phyloP scores from a whole-genome alignment of 1,140 invertebrate species.

The Penaeus chinensis region DNA sequence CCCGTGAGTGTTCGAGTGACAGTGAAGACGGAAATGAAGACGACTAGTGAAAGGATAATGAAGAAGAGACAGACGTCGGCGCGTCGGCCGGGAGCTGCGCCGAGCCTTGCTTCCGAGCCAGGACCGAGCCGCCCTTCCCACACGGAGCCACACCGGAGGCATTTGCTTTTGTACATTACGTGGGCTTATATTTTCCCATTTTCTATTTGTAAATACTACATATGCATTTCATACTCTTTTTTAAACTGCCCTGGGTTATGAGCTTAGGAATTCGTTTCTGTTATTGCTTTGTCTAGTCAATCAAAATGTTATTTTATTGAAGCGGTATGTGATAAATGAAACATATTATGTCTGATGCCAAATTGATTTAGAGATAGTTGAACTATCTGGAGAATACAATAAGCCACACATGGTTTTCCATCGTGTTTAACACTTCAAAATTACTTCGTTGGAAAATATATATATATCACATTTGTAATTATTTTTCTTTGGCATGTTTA shows the following conservation, averaged over 20 bases:
- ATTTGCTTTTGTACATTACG: slow-evolving; percentile 28
- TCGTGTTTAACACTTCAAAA: not conserved
- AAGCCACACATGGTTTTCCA: not conserved
- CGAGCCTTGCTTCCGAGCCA: no score
- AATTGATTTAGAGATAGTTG: slow-evolving; percentile 50
- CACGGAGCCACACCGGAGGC: no score
- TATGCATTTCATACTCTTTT: not conserved
- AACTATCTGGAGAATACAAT: slow-evolving; percentile 2
- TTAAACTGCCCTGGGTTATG: slow-evolving; percentile 31
- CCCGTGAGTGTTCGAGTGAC: no score
- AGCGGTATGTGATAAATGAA: slow-evolving; percentile 55
- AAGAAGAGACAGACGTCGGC: no score
- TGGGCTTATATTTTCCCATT: slow-evolving; percentile 43
- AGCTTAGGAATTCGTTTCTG: slow-evolving; percentile 39
- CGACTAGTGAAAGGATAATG: no score
- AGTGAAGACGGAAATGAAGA: no score
- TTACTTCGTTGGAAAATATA: no score
- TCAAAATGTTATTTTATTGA: slow-evolving; percentile 50
- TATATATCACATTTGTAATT: not conserved
- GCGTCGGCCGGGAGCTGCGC: no score
- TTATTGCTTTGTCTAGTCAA: slow-evolving; percentile 58
- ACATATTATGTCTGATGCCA: slow-evolving; percentile 45
- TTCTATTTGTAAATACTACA: slow-evolving; percentile 44
- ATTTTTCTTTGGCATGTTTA: not conserved
- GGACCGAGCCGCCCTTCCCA: no score